A percentile compares a stretch with the other conserved stretches of the same genome.
These are phyloP conservation scores for Orthosia cruda DNA, from an alignment of 2,888 invertebrate genomes.

Conservation along the genomic window DNA sequence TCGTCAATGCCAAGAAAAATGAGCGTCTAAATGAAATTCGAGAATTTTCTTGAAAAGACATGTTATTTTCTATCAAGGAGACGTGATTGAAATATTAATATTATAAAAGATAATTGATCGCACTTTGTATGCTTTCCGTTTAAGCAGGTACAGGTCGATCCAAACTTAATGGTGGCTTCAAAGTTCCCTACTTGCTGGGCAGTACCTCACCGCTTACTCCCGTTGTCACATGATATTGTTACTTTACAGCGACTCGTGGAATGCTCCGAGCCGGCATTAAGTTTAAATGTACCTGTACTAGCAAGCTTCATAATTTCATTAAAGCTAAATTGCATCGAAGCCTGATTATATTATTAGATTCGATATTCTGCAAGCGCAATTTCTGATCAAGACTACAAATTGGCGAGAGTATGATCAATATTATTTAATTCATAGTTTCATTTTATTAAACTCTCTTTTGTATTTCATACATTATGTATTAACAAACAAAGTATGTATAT, in stretches of 20 bases:
- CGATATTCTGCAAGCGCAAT: slow-evolving; percentile 21
- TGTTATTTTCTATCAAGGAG: slow-evolving; percentile 16
- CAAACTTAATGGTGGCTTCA: too few relatives aligned
- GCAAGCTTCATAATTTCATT: slow-evolving; percentile 33
- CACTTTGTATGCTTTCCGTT: not conserved
- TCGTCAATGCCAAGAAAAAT: not conserved
- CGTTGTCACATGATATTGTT: too few relatives aligned
- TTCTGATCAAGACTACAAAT: not conserved
- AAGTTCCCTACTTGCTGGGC: too few relatives aligned
- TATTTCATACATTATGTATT: too few relatives aligned
- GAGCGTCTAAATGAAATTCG: not conserved
- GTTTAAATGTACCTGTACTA: not conserved
- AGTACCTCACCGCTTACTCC: too few relatives aligned
- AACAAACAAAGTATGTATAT: too few relatives aligned
- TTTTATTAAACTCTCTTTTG: not conserved
- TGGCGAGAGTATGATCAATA: not conserved
- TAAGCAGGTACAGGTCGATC: not conserved
- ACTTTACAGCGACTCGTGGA: too few relatives aligned
- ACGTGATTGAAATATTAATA: slow-evolving; percentile 33
- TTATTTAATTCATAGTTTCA: not conserved
- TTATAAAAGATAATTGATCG: not conserved
- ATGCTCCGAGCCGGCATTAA: too few relatives aligned
- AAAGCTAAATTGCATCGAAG: slow-evolving; percentile 22
- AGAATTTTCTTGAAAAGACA: slow-evolving; percentile 2
- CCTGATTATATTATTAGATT: slow-evolving; percentile 30